Evolutionary conservation across 2,113 vertebrate species (phyloP).

Genomic region (Struthio camelus): DNA sequence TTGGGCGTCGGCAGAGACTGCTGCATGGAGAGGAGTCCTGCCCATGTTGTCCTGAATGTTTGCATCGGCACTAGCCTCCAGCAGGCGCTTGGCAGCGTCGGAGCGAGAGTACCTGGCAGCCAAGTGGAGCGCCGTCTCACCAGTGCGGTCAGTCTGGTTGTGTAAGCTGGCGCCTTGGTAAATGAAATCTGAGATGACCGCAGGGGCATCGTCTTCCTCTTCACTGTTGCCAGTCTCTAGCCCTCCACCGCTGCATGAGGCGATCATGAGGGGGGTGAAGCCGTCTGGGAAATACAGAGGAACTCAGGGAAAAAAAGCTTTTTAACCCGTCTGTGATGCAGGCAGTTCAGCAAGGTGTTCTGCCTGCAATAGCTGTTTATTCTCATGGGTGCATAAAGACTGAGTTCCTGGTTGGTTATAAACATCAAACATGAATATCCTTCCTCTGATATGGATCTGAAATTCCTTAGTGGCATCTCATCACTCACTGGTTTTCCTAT

Average conservation of each 20-base stretch:
- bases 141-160: conserved; percentile 97
- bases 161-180: conserved; percentile 97
- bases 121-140: conserved; percentile 93
- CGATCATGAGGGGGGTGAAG: conserved; percentile 97
- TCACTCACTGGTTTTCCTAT: neutral
- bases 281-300: conserved; percentile 80
- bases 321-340: neutral
- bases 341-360: neutral
- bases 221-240: conserved; percentile 94
- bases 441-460: conserved; percentile 59
- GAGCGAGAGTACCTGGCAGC: conserved; percentile 96
- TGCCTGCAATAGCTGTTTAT: neutral
- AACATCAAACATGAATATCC: conserved; percentile 51
- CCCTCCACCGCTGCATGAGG: conserved; percentile 95
- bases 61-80: conserved; percentile 95
- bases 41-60: conserved; percentile 99
- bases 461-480: conserved; percentile 53
- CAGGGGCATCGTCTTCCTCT: conserved; percentile 93
- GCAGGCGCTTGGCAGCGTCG: conserved; percentile 93
- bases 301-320: neutral
- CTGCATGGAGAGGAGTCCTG: conserved; percentile 91
- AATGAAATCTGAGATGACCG: conserved; percentile 96
- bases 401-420: conserved; percentile 27
- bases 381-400: conserved; percentile 5
- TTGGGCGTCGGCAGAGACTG: conserved; percentile 93